Conservation (phyloP, 2,113 vertebrate species). For the Galbula dea region DNA sequence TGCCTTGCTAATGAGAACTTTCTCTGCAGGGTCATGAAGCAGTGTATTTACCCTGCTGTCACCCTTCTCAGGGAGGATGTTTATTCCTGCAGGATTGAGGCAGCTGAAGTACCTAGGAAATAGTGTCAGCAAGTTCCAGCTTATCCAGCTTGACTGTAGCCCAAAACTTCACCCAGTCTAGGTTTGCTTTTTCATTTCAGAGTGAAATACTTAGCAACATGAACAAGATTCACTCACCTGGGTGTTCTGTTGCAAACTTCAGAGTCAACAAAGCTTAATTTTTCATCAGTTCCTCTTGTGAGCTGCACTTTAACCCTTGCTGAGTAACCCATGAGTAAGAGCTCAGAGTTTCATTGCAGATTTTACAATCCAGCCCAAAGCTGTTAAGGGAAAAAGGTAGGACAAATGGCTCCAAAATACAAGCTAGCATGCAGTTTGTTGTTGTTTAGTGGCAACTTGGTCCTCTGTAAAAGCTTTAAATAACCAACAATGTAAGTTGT, state of each 20-base stretch:
- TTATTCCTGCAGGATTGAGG: background rate
- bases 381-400: background rate
- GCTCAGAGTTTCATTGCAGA: background rate
- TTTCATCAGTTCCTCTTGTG: background rate
- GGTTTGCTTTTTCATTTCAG: background rate
- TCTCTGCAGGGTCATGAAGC: background rate
- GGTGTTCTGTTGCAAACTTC: background rate
- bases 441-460: background rate
- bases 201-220: background rate
- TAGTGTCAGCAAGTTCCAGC: background rate
- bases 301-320: background rate
- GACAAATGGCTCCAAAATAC: background rate
- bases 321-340: background rate
- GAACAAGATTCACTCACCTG: fast-evolving
- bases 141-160: background rate
- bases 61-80: background rate
- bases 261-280: background rate
- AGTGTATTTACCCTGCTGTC: background rate
- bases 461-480: background rate
- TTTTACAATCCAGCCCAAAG: background rate
- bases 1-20: background rate
- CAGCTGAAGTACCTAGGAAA: background rate
- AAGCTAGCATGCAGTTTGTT: background rate
- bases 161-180: background rate
- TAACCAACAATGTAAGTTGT: background rate